These are phyloP conservation scores for Andrena bucephala DNA, from an alignment of 2,888 invertebrate species.

Conservation along the genomic window DNA sequence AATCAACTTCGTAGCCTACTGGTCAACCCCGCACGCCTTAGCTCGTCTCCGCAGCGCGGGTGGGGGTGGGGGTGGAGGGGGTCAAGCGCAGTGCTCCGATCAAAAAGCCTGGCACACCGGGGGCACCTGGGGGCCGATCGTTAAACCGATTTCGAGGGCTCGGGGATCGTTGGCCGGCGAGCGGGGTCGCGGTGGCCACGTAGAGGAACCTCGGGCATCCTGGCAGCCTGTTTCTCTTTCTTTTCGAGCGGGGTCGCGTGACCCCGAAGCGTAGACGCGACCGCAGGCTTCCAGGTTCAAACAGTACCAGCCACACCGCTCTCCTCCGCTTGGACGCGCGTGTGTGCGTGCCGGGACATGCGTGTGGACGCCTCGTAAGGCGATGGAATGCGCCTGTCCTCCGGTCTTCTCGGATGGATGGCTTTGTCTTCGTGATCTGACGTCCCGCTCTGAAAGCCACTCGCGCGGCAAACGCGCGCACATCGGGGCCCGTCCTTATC, in stretches of 20 bases:
- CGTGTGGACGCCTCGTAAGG: constrained; percentile 77
- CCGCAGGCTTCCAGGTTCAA: constrained; percentile 70
- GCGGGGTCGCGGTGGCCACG: constrained; percentile 48
- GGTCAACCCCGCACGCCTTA: no score
- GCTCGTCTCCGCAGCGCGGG: background rate
- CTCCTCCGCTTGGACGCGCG: constrained; percentile 24
- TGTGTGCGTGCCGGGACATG: constrained; percentile 59
- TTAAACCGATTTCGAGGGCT: constrained; percentile 51
- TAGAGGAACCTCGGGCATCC: constrained; percentile 48
- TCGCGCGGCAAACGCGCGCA: constrained; percentile 44
- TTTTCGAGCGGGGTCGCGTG: constrained; percentile 75
- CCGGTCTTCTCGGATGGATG: constrained; percentile 75
- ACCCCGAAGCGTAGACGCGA: constrained; percentile 75
- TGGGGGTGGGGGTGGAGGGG: no score
- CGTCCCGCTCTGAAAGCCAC: constrained; percentile 70
- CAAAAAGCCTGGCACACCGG: constrained; percentile 5
- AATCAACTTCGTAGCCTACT: no score
- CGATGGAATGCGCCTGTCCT: constrained; percentile 79
- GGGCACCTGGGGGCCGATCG: constrained; percentile 43
- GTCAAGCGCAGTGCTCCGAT: no score
- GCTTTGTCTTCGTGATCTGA: constrained; percentile 81
- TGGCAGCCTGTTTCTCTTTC: constrained; percentile 60
- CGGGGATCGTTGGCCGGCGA: constrained; percentile 57
- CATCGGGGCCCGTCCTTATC: constrained; percentile 36
- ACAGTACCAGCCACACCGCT: constrained; percentile 35